These are phyloP conservation scores for Atherinomorus stipes DNA, from an alignment of 2,113 vertebrate species.

Conservation along the genomic window DNA sequence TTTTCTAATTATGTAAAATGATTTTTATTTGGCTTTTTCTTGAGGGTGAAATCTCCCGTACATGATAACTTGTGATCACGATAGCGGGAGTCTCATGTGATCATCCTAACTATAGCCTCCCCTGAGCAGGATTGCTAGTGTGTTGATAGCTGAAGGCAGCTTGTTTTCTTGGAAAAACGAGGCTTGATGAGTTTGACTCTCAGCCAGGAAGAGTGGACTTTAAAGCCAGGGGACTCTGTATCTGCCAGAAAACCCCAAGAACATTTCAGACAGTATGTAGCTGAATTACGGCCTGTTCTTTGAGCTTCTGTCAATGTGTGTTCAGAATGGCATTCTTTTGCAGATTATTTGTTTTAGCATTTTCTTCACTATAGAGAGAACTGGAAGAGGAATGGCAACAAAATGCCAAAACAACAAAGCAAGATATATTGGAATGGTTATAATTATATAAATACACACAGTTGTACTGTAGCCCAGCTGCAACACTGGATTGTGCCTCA, in stretches of 20 bases:
- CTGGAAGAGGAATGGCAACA: not conserved
- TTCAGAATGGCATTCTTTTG: slow-evolving; percentile 9
- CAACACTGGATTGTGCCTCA: not conserved
- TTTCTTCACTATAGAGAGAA: not conserved
- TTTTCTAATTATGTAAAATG: slow-evolving; percentile 66
- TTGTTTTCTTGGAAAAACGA: slow-evolving; percentile 49
- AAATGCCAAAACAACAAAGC: slow-evolving; percentile 7
- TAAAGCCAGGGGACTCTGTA: slow-evolving; percentile 27
- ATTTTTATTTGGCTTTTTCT: slow-evolving; percentile 65
- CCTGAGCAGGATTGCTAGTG: slow-evolving; percentile 28
- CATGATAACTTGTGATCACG: slow-evolving; percentile 52
- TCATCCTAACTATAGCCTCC: slow-evolving; percentile 33
- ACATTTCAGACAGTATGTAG: slow-evolving; percentile 10
- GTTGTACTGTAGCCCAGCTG: not conserved
- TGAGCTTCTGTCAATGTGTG: not conserved
- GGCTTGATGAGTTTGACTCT: slow-evolving; percentile 48
- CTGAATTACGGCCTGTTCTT: slow-evolving; percentile 30
- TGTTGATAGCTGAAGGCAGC: slow-evolving; percentile 58
- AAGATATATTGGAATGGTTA: not conserved
- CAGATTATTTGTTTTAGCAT: slow-evolving; percentile 17
- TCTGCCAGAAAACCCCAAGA: slow-evolving; percentile 19
- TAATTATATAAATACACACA: not conserved
- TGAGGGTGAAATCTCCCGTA: slow-evolving; percentile 64
- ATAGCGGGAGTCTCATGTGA: slow-evolving; percentile 59
- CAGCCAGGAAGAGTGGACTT: slow-evolving; percentile 38